phyloP scores from a whole-genome alignment of 2,888 invertebrate species.

The Abrostola triplasia region DNA sequence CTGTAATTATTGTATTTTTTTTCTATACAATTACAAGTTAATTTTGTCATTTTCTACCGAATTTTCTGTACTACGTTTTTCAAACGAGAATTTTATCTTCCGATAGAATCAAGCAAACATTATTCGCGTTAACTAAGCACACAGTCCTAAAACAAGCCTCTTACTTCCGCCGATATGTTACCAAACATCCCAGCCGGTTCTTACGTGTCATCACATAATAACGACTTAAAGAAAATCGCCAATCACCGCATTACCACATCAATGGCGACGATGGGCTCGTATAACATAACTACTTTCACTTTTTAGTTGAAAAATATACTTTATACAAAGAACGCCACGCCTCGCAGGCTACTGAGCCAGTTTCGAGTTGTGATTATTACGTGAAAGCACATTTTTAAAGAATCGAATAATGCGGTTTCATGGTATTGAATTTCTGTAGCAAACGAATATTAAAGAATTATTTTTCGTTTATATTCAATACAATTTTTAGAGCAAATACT shows the following conservation, averaged over 20 bases:
- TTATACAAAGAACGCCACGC: conserved; percentile 41
- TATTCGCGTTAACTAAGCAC: conserved; percentile 5
- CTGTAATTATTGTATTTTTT: no score
- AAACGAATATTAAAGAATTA: no score
- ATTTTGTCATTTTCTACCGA: no score
- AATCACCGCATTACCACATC: conserved; percentile 67
- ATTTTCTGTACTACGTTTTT: no score
- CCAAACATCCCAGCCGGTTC: conserved; percentile 64
- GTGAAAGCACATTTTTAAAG: conserved; percentile 16
- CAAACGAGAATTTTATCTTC: no score
- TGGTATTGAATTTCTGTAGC: no score
- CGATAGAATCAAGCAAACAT: not conserved
- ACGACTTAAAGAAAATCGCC: conserved; percentile 65
- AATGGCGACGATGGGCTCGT: conserved; percentile 49
- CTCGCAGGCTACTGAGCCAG: conserved; percentile 19
- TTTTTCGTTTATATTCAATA: no score
- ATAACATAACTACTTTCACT: conserved; percentile 56
- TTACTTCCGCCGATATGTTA: conserved; percentile 54
- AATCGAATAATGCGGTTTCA: not conserved
- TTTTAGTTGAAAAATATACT: conserved; percentile 45
- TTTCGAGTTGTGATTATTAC: conserved; percentile 30
- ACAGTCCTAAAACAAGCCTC: conserved; percentile 25
- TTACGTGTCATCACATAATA: conserved; percentile 78
- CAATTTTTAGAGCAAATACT: no score
- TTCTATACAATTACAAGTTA: no score